These are phyloP conservation scores for Drosophila planitibia DNA, from an alignment of 2,888 invertebrate species.

Conservation along the genomic window DNA sequence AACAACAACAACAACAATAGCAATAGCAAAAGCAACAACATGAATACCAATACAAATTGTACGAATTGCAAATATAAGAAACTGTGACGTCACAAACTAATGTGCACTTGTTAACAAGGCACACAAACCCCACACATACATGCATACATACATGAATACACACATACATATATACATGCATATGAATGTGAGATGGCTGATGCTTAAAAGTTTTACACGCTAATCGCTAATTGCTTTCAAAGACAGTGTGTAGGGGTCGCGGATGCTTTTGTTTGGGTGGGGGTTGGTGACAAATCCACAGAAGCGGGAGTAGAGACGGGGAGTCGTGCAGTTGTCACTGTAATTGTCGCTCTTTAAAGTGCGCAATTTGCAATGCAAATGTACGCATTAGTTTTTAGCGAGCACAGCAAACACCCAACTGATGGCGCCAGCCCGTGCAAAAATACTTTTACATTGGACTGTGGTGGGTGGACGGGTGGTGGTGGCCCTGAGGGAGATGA, in stretches of 20 bases:
- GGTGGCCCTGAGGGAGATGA: neutral
- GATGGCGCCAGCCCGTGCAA: conserved; percentile 54
- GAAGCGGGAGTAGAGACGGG: neutral
- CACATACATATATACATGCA: neutral
- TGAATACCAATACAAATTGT: conserved; percentile 13
- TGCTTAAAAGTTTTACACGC: conserved; percentile 66
- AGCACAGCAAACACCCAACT: conserved; percentile 50
- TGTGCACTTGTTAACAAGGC: conserved; percentile 54
- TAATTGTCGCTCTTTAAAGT: conserved; percentile 79
- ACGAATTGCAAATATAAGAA: conserved; percentile 61
- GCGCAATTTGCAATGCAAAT: conserved; percentile 81
- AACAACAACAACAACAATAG: conserved; percentile 14
- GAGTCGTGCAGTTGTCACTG: conserved; percentile 42
- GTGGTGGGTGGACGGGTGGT: neutral
- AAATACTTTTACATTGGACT: conserved; percentile 39
- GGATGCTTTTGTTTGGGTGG: neutral
- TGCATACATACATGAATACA: conserved; percentile 1
- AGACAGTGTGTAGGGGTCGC: conserved; percentile 50
- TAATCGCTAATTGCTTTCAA: conserved; percentile 80
- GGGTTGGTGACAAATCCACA: conserved; percentile 2
- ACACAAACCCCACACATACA: neutral
- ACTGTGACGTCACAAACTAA: conserved; percentile 65
- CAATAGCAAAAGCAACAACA: conserved; percentile 1
- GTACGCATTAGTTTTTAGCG: conserved; percentile 76
- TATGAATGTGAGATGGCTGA: conserved; percentile 29